Base-by-base conservation (phyloP, 2,113 vertebrate species). In the Lethenteron reissneri region DNA sequence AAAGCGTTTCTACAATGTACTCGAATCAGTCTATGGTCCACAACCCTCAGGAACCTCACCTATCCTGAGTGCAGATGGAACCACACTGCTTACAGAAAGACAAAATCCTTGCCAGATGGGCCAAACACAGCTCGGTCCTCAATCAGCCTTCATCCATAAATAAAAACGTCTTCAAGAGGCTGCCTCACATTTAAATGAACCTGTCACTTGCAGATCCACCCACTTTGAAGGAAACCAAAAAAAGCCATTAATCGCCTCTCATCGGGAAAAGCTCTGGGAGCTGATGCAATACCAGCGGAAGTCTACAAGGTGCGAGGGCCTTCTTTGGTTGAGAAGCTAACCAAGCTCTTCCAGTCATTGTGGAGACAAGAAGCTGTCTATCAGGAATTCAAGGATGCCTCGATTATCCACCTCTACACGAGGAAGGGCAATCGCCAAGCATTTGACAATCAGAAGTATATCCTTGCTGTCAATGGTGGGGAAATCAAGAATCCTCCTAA, bases 151-250 rank as follows among this genome's bases (percentile, higher is more conserved):
- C 64, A 68, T 17, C n/a, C 11, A 9, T 68, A 17, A 68, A 25
- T 68, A 68, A 68, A 68, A 11, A 68, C n/a, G 25, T 25, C 10
- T 17, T 68, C 64, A 68, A 25, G n/a, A 10, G 25, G 9, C 64
- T 68, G n/a, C 64, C 64, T 11, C 64, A 9, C 9, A 11, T 68
- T 11, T 3, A 68, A 68, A 68, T 68, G 9, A 68, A 68, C 64
- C n/a, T 68, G 64, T 68, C 64, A 12, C 64, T 12, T 68, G 64
- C 64, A 68, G 64, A 68, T 68, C 64, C 64, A 17, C 64, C 11
- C 64, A 68, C 64, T 68, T 25, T 68, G 64, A 3, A n/a, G 21
- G 64, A 68, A 68, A 68, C 64, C 21, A 25, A 68, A 25, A 41
- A 68, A 68, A 68, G 64, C 2, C 1, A 68, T 68, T 11, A 68